Conservation (phyloP, 2,797 vertebrate species). For the Molossus alvarezi region DNA sequence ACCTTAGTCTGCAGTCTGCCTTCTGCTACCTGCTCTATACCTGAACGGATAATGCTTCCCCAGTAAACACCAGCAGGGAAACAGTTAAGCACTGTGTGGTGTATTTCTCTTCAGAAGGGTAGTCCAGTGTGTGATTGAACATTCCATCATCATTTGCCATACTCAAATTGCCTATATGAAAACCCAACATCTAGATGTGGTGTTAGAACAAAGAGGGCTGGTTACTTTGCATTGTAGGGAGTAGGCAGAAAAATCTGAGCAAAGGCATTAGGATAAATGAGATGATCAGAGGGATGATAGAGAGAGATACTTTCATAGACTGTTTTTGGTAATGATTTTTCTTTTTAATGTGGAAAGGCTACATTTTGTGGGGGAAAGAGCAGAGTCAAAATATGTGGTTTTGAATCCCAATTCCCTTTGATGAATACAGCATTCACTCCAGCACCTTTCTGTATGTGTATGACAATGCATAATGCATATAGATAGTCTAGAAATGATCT, state of each 20-base stretch:
- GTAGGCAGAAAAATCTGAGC: slow-evolving; percentile 67
- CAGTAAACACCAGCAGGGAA: slow-evolving; percentile 18
- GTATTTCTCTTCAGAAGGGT: slow-evolving; percentile 72
- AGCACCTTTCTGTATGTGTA: not conserved
- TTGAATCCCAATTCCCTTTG: slow-evolving; percentile 62
- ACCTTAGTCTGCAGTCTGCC: slow-evolving; percentile 63
- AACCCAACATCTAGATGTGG: slow-evolving; percentile 57
- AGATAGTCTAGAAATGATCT: not conserved
- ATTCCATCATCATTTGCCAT: slow-evolving; percentile 80
- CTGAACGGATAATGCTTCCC: not conserved
- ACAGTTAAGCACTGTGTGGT: slow-evolving; percentile 63
- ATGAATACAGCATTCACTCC: not conserved
- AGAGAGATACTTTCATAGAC: slow-evolving; percentile 67
- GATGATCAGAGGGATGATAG: slow-evolving; percentile 61
- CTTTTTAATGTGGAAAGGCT: slow-evolving; percentile 61
- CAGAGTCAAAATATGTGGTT: slow-evolving; percentile 59
- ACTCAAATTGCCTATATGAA: slow-evolving; percentile 79
- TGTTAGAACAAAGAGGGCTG: slow-evolving; percentile 71
- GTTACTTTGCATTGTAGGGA: slow-evolving; percentile 70
- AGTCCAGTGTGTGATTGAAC: slow-evolving; percentile 68
- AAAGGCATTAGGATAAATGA: slow-evolving; percentile 76
- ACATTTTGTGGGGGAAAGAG: slow-evolving; percentile 40
- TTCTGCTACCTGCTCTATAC: slow-evolving; percentile 54
- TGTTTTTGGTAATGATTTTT: slow-evolving; percentile 71
- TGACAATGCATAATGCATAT: not conserved